phyloP scores from a whole-genome alignment of 2,797 vertebrate species.

The Etheostoma perlongum region DNA sequence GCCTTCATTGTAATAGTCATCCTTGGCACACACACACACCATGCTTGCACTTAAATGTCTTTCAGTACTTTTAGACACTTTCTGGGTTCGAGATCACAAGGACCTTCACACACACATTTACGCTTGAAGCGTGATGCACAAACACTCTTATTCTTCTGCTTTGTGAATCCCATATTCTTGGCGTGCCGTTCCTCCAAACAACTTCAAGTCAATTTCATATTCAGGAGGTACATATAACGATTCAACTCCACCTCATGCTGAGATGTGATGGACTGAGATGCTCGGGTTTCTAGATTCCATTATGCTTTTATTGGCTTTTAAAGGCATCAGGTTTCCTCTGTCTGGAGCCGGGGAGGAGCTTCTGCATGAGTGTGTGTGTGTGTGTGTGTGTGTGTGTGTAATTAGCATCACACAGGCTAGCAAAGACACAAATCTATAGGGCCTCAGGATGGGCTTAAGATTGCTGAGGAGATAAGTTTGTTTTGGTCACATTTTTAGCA shows the following conservation, averaged over 20 bases:
- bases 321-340: slow-evolving; percentile 80
- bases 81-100: slow-evolving; percentile 41
- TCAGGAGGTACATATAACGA: slow-evolving; percentile 68
- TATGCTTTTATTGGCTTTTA: slow-evolving; percentile 86
- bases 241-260: slow-evolving; percentile 67
- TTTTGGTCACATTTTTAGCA: slow-evolving; percentile 65
- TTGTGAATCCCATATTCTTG: slow-evolving; percentile 37
- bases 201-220: slow-evolving; percentile 71
- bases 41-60: slow-evolving; percentile 45
- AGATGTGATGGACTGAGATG: slow-evolving; percentile 72
- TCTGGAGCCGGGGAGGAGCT: slow-evolving; percentile 80
- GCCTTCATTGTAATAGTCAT: slow-evolving; percentile 79
- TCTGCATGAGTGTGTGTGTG: slow-evolving; percentile 27
- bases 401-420: slow-evolving; percentile 69
- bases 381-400: slow-evolving; percentile 2
- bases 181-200: slow-evolving; percentile 45
- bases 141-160: slow-evolving; percentile 33
- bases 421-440: slow-evolving; percentile 45
- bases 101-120: slow-evolving; percentile 16
- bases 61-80: slow-evolving; percentile 65
- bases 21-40: slow-evolving; percentile 54
- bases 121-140: slow-evolving; percentile 16
- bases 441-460: slow-evolving; percentile 75
- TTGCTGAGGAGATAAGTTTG: slow-evolving; percentile 69
- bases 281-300: slow-evolving; percentile 81